Percentiles rank a stretch among this genome's conserved stretches.
phyloP scores from a whole-genome alignment of 2,113 vertebrate genomes.

The Notechis scutatus region DNA sequence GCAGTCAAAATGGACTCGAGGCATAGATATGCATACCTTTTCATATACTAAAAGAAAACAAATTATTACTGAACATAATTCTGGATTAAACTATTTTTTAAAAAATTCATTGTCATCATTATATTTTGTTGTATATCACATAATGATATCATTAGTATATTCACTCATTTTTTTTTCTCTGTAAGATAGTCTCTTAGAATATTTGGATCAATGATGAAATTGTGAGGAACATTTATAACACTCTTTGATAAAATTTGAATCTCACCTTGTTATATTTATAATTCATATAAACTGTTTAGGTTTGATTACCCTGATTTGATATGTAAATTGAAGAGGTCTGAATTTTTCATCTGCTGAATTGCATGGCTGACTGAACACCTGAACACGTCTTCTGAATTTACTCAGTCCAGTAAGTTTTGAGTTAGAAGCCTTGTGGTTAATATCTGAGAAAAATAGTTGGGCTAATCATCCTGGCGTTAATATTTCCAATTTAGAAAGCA shows the following conservation, averaged over 20 bases:
- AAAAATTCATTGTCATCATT: neutral
- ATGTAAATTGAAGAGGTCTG: neutral
- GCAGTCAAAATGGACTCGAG: neutral
- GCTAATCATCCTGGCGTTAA: neutral
- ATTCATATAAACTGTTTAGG: neutral
- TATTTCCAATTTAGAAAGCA: neutral
- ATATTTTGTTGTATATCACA: neutral
- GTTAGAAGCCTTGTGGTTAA: neutral
- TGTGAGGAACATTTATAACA: neutral
- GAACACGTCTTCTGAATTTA: neutral
- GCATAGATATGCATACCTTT: neutral
- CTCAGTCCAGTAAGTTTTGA: neutral
- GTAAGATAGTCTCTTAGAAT: neutral
- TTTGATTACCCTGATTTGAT: neutral
- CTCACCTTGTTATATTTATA: neutral
- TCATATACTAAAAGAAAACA: neutral
- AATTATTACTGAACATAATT: neutral
- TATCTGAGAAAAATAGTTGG: neutral
- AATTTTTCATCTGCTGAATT: neutral
- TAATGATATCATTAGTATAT: neutral
- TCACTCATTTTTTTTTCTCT: neutral
- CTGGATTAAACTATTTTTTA: neutral
- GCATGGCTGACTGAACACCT: neutral
- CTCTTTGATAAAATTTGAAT: neutral
- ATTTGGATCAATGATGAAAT: neutral